A percentile compares a stretch with the other conserved stretches of the same genome.
These are phyloP conservation scores for Lymantria monacha DNA, from an alignment of 2,888 invertebrate genomes.

Conservation along the genomic window DNA sequence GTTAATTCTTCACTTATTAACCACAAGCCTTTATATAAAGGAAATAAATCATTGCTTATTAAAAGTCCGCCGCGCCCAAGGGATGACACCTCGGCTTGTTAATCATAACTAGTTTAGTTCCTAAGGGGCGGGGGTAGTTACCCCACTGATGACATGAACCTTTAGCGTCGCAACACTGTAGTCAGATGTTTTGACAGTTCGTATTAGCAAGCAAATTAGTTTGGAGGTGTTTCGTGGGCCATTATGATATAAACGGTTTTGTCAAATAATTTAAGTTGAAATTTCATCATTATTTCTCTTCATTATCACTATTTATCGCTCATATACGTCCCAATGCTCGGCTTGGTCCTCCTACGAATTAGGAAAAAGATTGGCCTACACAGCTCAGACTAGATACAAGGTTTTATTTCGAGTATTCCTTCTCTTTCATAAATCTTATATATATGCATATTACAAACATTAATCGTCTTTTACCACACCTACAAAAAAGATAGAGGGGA, in stretches of 20 bases:
- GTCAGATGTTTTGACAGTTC: slow-evolving; percentile 28
- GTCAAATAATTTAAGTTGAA: no score
- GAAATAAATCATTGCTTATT: slow-evolving; percentile 30
- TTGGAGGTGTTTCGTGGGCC: background rate
- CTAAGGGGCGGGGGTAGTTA: slow-evolving; percentile 12
- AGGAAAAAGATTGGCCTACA: no score
- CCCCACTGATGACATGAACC: slow-evolving; percentile 24
- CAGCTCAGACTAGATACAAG: no score
- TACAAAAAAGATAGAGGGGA: no score
- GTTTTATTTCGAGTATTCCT: no score
- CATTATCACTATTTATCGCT: no score
- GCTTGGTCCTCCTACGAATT: no score
- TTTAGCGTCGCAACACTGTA: slow-evolving; percentile 11
- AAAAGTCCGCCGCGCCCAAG: slow-evolving; percentile 20
- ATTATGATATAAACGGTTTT: background rate
- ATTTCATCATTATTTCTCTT: no score
- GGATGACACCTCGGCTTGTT: slow-evolving; percentile 34
- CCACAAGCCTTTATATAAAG: slow-evolving; percentile 9
- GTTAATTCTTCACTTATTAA: slow-evolving; percentile 6
- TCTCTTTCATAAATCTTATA: no score
- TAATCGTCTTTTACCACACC: no score
- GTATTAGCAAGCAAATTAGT: slow-evolving; percentile 18
- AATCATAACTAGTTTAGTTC: slow-evolving; percentile 48
- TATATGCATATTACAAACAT: no score
- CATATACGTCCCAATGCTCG: no score